A percentile compares a stretch with the other conserved stretches of the same genome.
These are phyloP conservation scores for Uloborus diversus DNA, from an alignment of 1,140 invertebrate genomes.

Conservation along the genomic window DNA sequence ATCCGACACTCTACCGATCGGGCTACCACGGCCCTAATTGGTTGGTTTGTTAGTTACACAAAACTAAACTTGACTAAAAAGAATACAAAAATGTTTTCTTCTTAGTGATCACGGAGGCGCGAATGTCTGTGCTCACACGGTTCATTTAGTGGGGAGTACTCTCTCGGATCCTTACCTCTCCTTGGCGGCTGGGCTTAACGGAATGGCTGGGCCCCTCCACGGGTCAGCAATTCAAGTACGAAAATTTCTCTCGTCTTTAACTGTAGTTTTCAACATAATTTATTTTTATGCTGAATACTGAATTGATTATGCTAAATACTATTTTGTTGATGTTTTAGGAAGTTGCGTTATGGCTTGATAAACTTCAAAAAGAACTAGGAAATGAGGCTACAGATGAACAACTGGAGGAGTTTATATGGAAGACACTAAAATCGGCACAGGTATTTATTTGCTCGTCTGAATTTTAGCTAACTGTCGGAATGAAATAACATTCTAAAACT, in stretches of 20 bases:
- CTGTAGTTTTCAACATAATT: too few species aligned
- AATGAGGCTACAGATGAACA: conserved; percentile 67
- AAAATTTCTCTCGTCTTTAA: too few species aligned
- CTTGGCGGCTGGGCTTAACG: conserved; percentile 72
- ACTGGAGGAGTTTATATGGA: conserved; percentile 70
- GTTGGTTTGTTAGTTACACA: too few species aligned
- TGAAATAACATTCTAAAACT: too few species aligned
- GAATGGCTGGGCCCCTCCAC: conserved; percentile 72
- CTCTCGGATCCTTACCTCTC: conserved; percentile 72
- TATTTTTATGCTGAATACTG: not conserved
- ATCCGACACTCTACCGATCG: too few species aligned
- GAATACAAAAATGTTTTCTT: too few species aligned
- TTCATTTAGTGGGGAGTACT: conserved; percentile 71
- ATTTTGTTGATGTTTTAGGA: conserved; percentile 54
- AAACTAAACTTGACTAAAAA: too few species aligned
- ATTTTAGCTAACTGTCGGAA: too few species aligned
- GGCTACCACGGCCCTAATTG: too few species aligned
- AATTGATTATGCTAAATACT: not conserved
- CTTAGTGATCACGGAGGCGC: conserved; percentile 71
- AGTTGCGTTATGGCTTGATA: conserved; percentile 66
- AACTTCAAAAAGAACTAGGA: conserved; percentile 66
- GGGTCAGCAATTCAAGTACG: conserved; percentile 70
- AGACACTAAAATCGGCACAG: conserved; percentile 71
- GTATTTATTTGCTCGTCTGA: too few species aligned
- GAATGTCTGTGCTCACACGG: conserved; percentile 72